Base-by-base conservation (phyloP, 1,140 invertebrate species). In the Planococcus citri region DNA sequence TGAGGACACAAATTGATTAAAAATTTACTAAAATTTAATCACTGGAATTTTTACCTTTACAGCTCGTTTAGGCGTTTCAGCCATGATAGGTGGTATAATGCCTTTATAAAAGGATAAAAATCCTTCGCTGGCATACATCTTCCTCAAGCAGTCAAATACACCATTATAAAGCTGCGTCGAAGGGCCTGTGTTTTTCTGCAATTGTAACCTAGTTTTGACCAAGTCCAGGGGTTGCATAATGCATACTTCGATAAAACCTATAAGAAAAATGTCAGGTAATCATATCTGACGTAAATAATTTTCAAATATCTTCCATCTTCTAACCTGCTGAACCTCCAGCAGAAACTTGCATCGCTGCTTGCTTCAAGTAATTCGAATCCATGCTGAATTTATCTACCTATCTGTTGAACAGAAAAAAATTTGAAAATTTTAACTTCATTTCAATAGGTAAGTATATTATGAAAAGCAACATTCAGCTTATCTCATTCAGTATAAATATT, bases 211-310 rank as follows among this genome's bases (percentile, higher is more conserved):
- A 6, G 93, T 97, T 82, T 96, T 96, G 0, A 96, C 85, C 69
- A 96, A 80, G 80, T 97, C 94, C 76, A 96, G 81, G 1, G 94
- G 94, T 81, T 96, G 92, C 94, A 97, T 96, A 70, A 96, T 88
- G 76, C 90, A 94, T 67, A 95, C 91, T 84, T 97, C 94, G 17
- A 95, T 84, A 79, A 96, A 94, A 72, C 92, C 84, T 10, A 25
- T 22, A 12, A 25, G 20, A 27, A 64, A 64, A 24, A 17, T 25
- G 25, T 17, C 41, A 17, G 17, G 17, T 51, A 51, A 51, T 51
- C 41, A 51, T 51, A 33, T 12, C 29, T 12, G 29, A 33, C 29
- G 29, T 33, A 51, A 51, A 17, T n/a, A 51, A 51, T 20, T 51
- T 51, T 51, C 17, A 9, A 4, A 51, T 20, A 51, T 51, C 33